A percentile compares a stretch with the other conserved stretches of the same genome.
phyloP scores from a whole-genome alignment of 2,888 invertebrate species.

The Dynastes maya region DNA sequence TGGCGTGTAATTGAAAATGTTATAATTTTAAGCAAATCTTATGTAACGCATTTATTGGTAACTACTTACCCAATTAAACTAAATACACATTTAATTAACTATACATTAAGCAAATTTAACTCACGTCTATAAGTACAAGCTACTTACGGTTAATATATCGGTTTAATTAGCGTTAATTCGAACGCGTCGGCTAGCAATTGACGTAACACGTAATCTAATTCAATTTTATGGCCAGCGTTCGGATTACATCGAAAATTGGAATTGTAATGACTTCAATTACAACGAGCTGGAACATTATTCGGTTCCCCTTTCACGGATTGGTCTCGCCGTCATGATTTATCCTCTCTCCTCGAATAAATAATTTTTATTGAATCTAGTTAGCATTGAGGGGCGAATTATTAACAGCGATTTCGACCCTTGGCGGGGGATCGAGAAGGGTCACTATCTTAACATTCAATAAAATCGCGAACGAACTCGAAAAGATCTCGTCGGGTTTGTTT shows the following conservation, averaged over 20 bases:
- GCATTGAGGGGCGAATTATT: not conserved
- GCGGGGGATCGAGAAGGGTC: not conserved
- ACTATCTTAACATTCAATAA: slow-evolving; percentile 39
- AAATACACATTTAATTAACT: not conserved
- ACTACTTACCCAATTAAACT: not conserved
- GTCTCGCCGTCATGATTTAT: slow-evolving; percentile 5
- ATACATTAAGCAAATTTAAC: slow-evolving; percentile 12
- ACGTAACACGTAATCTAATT: slow-evolving; percentile 48
- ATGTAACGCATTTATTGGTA: no score
- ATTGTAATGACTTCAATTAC: slow-evolving; percentile 49
- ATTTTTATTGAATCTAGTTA: slow-evolving; percentile 33
- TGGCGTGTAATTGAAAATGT: no score
- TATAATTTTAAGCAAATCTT: no score
- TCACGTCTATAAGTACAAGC: not conserved
- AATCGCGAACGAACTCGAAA: not conserved
- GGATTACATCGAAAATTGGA: slow-evolving; percentile 47
- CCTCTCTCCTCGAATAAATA: slow-evolving; percentile 21
- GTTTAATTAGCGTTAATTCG: slow-evolving; percentile 45
- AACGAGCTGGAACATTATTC: slow-evolving; percentile 5
- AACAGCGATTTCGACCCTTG: slow-evolving; percentile 22
- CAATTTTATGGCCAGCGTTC: slow-evolving; percentile 45
- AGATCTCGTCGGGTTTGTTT: slow-evolving; percentile 6
- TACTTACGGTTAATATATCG: slow-evolving; percentile 17
- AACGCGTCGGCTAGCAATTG: slow-evolving; percentile 38
- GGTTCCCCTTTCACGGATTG: not conserved